Evolutionary conservation across 2,113 vertebrate genomes (phyloP).

Genomic region (Euleptes europaea): DNA sequence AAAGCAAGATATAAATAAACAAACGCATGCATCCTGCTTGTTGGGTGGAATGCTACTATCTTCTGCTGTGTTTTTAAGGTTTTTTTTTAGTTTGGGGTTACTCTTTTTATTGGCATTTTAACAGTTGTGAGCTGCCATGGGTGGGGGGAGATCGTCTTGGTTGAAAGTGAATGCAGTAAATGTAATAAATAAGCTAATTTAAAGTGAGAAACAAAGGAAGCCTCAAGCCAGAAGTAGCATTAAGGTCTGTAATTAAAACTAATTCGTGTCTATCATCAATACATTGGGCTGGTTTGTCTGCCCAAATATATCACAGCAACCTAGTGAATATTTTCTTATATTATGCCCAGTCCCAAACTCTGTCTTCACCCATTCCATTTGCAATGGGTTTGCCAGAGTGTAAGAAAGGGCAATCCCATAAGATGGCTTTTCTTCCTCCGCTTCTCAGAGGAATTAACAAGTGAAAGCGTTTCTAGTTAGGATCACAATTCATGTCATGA

Average conservation of each 20-base stretch:
- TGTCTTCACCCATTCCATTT: constrained; percentile 71
- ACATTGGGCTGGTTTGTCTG: constrained; percentile 68
- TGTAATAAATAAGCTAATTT: neutral
- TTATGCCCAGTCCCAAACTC: constrained; percentile 67
- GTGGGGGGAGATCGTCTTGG: neutral
- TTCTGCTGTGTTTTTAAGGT: neutral
- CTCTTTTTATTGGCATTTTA: constrained; percentile 6
- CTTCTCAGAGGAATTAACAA: constrained; percentile 60
- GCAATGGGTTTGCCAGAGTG: constrained; percentile 59
- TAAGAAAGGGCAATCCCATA: constrained; percentile 56
- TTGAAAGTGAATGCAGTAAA: neutral
- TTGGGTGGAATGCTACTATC: neutral
- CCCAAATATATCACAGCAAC: constrained; percentile 76
- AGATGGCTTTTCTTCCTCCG: constrained; percentile 49
- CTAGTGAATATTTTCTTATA: constrained; percentile 74
- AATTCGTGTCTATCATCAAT: constrained; percentile 52
- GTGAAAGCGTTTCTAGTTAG: constrained; percentile 51
- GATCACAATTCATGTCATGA: constrained; percentile 49
- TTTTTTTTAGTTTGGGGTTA: neutral
- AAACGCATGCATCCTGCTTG: neutral
- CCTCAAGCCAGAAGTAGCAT: neutral
- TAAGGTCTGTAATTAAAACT: constrained; percentile 43
- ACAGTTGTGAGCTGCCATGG: neutral
- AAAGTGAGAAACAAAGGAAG: neutral
- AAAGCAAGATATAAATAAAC: too few species aligned